A percentile compares a stretch with the other conserved stretches of the same genome.
These are phyloP conservation scores for Brachypodius melanocephalos DNA, from an alignment of 2,113 vertebrate genomes.

Conservation along the genomic window DNA sequence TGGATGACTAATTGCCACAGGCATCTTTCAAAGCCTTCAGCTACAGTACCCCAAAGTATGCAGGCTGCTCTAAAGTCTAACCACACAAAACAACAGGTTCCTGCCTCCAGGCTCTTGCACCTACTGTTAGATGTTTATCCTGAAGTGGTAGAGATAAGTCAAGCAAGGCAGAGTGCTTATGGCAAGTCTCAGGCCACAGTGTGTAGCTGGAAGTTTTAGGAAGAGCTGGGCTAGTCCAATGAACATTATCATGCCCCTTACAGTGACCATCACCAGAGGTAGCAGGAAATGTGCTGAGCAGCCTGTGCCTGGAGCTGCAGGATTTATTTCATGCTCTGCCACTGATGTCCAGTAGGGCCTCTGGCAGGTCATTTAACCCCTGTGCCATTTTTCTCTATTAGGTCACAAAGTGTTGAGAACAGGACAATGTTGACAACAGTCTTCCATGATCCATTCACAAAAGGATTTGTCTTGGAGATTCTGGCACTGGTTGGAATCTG, in stretches of 20 bases:
- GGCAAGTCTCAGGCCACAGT: background rate
- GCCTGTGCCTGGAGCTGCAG: background rate
- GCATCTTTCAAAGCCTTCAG: background rate
- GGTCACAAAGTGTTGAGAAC: background rate
- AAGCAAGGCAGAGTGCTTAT: background rate
- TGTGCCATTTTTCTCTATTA: background rate
- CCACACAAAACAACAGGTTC: background rate
- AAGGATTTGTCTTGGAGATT: background rate
- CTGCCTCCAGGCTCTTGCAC: background rate
- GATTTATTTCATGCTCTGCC: background rate
- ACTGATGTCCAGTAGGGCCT: background rate
- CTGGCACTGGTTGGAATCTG: background rate
- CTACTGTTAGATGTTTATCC: background rate
- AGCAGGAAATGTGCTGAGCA: background rate
- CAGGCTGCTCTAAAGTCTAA: background rate
- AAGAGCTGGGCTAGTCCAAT: background rate
- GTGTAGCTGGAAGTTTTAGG: background rate
- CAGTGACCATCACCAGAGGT: background rate
- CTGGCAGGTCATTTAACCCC: background rate
- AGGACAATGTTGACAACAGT: background rate
- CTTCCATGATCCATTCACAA: fast-evolving
- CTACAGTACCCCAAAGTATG: background rate
- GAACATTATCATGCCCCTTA: background rate
- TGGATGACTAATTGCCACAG: slow-evolving; percentile 17
- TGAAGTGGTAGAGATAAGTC: background rate